Percentiles rank a stretch among this genome's conserved stretches.
Conservation (phyloP, 1,140 invertebrate species). For the Pristionchus pacificus region DNA sequence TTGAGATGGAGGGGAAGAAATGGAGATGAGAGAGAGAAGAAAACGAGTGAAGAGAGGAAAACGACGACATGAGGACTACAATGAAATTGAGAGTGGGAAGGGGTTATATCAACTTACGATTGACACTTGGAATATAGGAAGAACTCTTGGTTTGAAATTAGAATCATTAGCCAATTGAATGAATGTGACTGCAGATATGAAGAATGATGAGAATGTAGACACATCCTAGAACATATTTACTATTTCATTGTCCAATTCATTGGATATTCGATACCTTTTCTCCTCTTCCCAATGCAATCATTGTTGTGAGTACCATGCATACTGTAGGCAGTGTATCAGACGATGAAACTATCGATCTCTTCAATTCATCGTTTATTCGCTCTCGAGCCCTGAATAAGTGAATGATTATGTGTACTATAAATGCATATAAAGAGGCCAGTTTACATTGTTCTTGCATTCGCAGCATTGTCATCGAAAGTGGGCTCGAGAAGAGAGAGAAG, state of each 20-base stretch:
- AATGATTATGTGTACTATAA: too few relatives aligned
- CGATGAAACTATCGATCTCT: neutral
- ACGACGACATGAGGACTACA: neutral
- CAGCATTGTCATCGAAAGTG: too few relatives aligned
- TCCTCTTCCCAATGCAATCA: neutral
- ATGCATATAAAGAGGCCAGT: too few relatives aligned
- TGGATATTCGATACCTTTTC: too few relatives aligned
- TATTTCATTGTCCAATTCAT: too few relatives aligned
- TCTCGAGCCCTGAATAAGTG: neutral
- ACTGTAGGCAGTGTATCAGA: neutral
- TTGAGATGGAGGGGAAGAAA: neutral
- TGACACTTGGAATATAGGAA: neutral
- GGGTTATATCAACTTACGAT: neutral
- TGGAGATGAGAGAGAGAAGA: neutral
- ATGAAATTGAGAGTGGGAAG: too few relatives aligned
- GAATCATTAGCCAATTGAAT: neutral
- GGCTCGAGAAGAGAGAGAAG: too few relatives aligned
- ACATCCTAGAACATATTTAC: neutral
- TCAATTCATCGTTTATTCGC: neutral
- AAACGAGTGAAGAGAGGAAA: neutral
- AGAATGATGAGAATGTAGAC: neutral
- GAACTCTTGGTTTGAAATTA: neutral
- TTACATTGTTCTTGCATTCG: too few relatives aligned
- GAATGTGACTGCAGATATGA: neutral
- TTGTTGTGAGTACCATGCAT: neutral